phyloP scores from a whole-genome alignment of 2,797 vertebrate genomes.

The Amblyraja radiata region DNA sequence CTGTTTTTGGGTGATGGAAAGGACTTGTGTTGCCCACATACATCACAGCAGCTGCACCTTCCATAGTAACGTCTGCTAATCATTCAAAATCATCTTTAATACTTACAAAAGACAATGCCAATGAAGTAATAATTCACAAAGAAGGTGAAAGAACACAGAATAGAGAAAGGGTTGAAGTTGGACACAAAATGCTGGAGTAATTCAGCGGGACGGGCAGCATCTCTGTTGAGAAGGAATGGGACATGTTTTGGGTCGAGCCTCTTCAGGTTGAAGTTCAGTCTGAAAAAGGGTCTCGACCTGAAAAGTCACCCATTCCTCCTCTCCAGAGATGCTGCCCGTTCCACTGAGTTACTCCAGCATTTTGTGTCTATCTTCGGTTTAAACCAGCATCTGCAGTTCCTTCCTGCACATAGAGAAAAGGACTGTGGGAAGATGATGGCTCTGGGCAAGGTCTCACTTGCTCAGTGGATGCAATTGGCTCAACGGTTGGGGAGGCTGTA shows the following conservation, averaged over 20 bases:
- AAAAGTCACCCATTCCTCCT: too few relatives aligned
- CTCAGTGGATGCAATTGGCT: neutral
- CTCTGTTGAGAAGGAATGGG: too few relatives aligned
- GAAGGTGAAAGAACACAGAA: neutral
- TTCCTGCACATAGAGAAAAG: neutral
- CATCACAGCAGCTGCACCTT: neutral
- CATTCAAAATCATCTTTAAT: neutral
- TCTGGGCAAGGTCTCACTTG: neutral
- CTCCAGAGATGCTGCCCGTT: too few relatives aligned
- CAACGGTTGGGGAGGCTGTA: neutral
- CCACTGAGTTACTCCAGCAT: too few relatives aligned
- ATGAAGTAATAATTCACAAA: neutral
- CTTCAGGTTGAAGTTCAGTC: too few relatives aligned
- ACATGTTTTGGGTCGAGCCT: too few relatives aligned
- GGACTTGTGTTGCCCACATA: neutral
- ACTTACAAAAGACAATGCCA: neutral
- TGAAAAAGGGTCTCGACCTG: too few relatives aligned
- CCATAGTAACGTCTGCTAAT: neutral
- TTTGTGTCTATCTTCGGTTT: too few relatives aligned
- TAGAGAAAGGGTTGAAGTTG: neutral
- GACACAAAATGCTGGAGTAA: too few relatives aligned
- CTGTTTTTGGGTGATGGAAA: neutral
- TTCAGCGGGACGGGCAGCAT: too few relatives aligned
- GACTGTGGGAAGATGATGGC: neutral
- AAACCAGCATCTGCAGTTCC: too few relatives aligned